Evolutionary conservation across 37 sponge, comb jelly and placozoan genomes (phyloP).

Genomic region (Halisarca cf. caerulea): DNA sequence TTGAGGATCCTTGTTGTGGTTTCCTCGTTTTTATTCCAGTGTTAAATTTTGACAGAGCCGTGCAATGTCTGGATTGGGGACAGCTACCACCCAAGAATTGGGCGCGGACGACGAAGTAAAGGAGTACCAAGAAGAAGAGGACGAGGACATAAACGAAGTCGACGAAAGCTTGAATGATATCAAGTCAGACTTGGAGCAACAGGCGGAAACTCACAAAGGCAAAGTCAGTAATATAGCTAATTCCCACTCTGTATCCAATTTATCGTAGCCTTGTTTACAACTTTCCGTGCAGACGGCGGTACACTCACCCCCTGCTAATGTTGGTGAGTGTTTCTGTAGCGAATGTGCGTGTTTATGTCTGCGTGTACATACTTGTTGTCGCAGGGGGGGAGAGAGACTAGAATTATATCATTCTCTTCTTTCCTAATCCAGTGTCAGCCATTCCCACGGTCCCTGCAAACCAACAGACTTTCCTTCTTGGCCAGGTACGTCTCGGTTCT

Average conservation of each 20-base stretch:
- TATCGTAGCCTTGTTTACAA: too few species aligned
- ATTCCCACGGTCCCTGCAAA: background rate
- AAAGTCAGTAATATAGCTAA: too few species aligned
- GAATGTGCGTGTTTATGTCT: background rate
- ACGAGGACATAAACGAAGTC: background rate
- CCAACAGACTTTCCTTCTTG: background rate
- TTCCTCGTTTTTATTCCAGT: background rate
- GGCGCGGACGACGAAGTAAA: slow-evolving; percentile 22
- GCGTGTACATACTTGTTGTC: background rate
- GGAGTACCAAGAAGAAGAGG: slow-evolving; percentile 18
- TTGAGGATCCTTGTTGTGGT: slow-evolving; percentile 6
- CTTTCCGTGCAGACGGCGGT: too few species aligned
- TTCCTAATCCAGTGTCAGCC: background rate
- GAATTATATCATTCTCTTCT: background rate
- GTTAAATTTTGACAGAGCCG: background rate
- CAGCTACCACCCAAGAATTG: background rate
- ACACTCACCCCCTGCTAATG: background rate
- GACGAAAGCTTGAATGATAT: slow-evolving; percentile 30
- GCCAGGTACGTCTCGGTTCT: background rate
- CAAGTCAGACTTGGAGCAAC: background rate
- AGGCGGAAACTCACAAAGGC: slow-evolving; percentile 10
- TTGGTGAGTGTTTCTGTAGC: background rate
- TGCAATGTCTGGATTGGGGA: slow-evolving; percentile 2
- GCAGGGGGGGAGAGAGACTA: too few species aligned
- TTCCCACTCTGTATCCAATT: too few species aligned